These are phyloP conservation scores for Drosophila percnosoma DNA, from an alignment of 2,888 invertebrate species.

Conservation along the genomic window DNA sequence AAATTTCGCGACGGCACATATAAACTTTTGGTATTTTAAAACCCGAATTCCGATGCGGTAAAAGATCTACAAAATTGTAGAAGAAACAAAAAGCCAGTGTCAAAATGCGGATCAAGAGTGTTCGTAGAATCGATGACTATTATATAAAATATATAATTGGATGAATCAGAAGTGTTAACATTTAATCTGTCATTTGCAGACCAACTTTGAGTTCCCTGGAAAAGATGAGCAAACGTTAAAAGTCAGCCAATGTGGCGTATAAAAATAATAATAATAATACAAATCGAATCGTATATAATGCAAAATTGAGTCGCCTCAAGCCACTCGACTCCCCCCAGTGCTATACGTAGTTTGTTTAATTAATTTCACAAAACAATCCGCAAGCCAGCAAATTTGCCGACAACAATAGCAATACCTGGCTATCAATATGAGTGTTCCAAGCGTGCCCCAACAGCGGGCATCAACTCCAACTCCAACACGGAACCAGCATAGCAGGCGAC, in stretches of 20 bases:
- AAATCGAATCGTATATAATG: conserved; percentile 58
- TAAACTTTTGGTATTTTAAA: conserved; percentile 10
- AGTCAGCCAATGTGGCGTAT: conserved; percentile 57
- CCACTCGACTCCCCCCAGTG: conserved; percentile 51
- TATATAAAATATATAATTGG: background rate
- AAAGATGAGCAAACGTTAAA: conserved; percentile 59
- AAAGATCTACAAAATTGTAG: background rate
- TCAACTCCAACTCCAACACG: conserved; percentile 31
- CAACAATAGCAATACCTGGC: conserved; percentile 57
- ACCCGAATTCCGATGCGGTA: conserved; percentile 13
- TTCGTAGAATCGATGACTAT: background rate
- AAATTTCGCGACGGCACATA: conserved; percentile 24
- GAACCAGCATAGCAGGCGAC: conserved; percentile 37
- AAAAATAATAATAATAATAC: conserved; percentile 32
- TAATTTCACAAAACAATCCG: conserved; percentile 71
- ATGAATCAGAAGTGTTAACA: conserved; percentile 34
- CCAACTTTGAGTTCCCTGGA: conserved; percentile 31
- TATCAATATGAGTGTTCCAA: conserved; percentile 81
- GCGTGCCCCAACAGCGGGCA: conserved; percentile 74
- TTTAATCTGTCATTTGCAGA: conserved; percentile 38
- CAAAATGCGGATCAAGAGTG: background rate
- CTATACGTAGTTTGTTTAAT: conserved; percentile 65
- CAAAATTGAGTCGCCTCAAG: conserved; percentile 53
- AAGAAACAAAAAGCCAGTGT: conserved; percentile 3
- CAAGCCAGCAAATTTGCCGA: conserved; percentile 43